Evolutionary conservation across 2,888 invertebrate genomes (phyloP).

Genomic region (Pollenia griseotomentosa): DNA sequence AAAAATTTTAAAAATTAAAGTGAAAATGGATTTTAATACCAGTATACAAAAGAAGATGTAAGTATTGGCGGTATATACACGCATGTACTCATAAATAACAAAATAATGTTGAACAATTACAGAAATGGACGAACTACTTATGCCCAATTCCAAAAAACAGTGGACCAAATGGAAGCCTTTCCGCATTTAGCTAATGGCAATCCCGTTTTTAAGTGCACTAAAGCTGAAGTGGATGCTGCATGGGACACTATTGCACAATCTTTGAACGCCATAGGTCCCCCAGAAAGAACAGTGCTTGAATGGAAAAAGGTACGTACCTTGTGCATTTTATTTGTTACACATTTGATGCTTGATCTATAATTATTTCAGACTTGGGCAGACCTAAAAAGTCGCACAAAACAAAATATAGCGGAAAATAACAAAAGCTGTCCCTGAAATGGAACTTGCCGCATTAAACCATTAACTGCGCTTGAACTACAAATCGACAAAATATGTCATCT

Average conservation of each 20-base stretch:
- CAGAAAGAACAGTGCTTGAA: background rate
- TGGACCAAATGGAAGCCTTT: background rate
- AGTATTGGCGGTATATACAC: background rate
- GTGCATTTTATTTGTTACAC: too few species aligned
- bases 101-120: background rate
- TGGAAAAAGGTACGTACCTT: too few species aligned
- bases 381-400: slow-evolving; percentile 20
- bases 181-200: background rate
- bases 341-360: too few species aligned
- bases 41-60: background rate
- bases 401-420: too few species aligned
- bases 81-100: background rate
- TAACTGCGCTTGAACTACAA: background rate
- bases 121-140: background rate
- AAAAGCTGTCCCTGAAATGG: too few species aligned
- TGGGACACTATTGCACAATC: background rate
- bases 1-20: too few species aligned
- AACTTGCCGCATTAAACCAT: too few species aligned
- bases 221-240: background rate
- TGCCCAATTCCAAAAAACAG: background rate
- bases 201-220: background rate
- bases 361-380: slow-evolving; percentile 25
- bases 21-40: too few species aligned
- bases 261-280: background rate
- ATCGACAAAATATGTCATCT: slow-evolving; percentile 11